A percentile compares a stretch with the other conserved stretches of the same genome.
Conservation (phyloP, 2,888 invertebrate species). For the Trichogramma dendrolimi region DNA sequence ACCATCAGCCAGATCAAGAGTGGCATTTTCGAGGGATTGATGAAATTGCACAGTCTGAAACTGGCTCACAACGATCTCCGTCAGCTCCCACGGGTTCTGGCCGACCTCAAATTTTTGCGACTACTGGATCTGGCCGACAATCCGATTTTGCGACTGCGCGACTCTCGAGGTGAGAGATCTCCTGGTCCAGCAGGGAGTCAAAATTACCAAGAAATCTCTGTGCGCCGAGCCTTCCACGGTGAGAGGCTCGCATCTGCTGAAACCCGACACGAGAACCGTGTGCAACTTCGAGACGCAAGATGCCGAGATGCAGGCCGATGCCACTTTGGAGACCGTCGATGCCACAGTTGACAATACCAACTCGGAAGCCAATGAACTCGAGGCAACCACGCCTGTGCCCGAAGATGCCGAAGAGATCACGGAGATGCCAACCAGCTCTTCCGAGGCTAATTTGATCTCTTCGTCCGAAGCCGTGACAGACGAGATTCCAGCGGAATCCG, state of each 20-base stretch:
- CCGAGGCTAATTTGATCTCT: not conserved
- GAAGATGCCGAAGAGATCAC: not conserved
- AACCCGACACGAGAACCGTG: conserved; percentile 51
- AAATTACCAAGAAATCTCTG: conserved; percentile 51
- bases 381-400: not conserved
- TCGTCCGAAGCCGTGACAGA: conserved; percentile 5
- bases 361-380: conserved; percentile 8
- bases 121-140: conserved; percentile 66
- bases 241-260: conserved; percentile 58
- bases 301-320: conserved; percentile 57
- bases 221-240: conserved; percentile 58
- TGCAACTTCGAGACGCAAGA: conserved; percentile 44
- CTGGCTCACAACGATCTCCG: conserved; percentile 61
- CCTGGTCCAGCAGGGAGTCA: conserved; percentile 50
- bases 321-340: conserved; percentile 50
- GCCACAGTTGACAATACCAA: conserved; percentile 43
- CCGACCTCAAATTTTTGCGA: conserved; percentile 57
- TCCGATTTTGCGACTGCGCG: conserved; percentile 67
- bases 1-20: conserved; percentile 57
- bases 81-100: conserved; percentile 60
- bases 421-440: not conserved
- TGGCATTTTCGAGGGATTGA: conserved; percentile 54
- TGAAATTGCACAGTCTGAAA: conserved; percentile 61
- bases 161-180: conserved; percentile 63
- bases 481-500: not conserved